Conservation (phyloP, 2,113 vertebrate genomes). For the Poicephalus meyeri region DNA sequence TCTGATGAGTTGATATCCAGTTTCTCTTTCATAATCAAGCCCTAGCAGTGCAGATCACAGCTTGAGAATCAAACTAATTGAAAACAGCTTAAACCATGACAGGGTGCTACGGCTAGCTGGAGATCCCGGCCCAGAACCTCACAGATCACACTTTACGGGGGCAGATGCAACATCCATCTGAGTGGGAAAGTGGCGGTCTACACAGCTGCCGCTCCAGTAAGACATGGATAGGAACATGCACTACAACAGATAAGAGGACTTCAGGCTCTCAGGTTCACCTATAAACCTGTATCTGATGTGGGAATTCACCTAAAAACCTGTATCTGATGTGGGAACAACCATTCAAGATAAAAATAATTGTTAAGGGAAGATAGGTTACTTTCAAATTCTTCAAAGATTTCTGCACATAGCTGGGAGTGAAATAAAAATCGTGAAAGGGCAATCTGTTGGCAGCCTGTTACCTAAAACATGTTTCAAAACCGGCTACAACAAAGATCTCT, state of each 20-base stretch:
- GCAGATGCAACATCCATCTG: neutral
- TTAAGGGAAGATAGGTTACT: conserved; percentile 33
- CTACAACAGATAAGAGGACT: neutral
- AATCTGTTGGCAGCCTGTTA: neutral
- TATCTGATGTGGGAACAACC: conserved; percentile 44
- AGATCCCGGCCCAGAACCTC: neutral
- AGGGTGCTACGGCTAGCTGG: neutral
- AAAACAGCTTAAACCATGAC: neutral
- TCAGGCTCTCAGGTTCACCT: neutral
- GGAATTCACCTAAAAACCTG: conserved; percentile 10
- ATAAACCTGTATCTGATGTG: conserved; percentile 32
- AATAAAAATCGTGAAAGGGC: conserved; percentile 18
- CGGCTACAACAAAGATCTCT: neutral
- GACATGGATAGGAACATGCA: neutral
- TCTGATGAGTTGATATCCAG: neutral
- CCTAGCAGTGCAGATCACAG: neutral
- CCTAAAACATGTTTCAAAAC: neutral
- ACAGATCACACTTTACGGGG: neutral
- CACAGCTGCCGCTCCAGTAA: neutral
- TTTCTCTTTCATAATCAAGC: neutral
- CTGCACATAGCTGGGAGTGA: neutral
- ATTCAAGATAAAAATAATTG: conserved; percentile 21
- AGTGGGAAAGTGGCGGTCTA: neutral
- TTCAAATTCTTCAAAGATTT: conserved; percentile 48
- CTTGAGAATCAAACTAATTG: neutral